A percentile compares a stretch with the other conserved stretches of the same genome.
phyloP scores from a whole-genome alignment of 2,888 invertebrate genomes.

The Oegoconia quadripuncta region DNA sequence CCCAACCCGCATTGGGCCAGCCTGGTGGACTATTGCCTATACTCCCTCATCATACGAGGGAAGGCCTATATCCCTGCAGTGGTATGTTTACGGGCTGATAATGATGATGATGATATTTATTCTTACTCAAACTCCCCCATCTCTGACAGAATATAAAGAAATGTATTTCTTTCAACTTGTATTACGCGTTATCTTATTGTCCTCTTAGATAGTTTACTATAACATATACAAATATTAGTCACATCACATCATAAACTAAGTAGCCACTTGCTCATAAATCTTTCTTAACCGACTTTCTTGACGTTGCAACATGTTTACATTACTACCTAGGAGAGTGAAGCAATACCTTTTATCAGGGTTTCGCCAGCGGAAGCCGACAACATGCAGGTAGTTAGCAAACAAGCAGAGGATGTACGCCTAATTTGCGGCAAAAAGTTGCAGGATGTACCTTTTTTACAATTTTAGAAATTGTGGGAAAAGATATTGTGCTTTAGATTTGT shows the following conservation, averaged over 20 bases:
- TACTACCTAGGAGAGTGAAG: constrained; percentile 38
- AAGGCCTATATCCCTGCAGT: no score
- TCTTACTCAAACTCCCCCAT: no score
- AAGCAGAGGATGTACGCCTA: constrained; percentile 30
- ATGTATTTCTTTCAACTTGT: no score
- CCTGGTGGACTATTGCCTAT: no score
- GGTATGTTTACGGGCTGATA: no score
- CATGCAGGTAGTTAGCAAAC: constrained; percentile 29
- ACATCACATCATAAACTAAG: background rate
- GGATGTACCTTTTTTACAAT: background rate
- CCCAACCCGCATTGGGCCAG: no score
- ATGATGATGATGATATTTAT: no score
- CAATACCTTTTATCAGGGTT: constrained; percentile 46
- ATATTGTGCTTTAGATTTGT: no score
- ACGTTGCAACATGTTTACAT: constrained; percentile 28
- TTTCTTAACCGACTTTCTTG: constrained; percentile 16
- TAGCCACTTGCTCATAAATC: constrained; percentile 1
- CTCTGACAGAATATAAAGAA: no score
- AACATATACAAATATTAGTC: background rate
- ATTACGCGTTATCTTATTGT: no score
- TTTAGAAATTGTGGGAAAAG: background rate
- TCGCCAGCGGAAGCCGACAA: constrained; percentile 41
- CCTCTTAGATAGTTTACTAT: no score
- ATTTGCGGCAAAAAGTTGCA: constrained; percentile 3
- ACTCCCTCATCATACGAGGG: no score